Evolutionary conservation across 2,113 vertebrate species (phyloP), one percentile per base, ranked within the genome.

Genomic region (Nestor notabilis): DNA sequence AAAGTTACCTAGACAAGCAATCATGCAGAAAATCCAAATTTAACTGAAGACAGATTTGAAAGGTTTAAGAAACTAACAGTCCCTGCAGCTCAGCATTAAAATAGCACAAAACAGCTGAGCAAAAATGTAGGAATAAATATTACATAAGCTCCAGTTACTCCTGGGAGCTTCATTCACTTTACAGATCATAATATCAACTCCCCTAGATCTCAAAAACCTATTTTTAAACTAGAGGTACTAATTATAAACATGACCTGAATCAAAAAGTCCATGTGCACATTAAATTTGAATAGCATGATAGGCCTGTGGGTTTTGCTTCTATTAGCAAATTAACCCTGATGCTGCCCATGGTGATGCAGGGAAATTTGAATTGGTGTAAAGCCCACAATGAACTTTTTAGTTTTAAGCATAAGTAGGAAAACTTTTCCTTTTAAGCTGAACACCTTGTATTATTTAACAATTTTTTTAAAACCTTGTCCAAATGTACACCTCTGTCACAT

Each of bases 211-310:
- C 53, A 93, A 95, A 94, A 91, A 46, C 21, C 88, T 97, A 96
- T 97, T 97, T 97, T 96, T 96, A 96, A 92, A 93, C 78, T 80
- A 64, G 91, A 94, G 94, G 39, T 39, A 39, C 94, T 97, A 97
- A 97, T 96, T 97, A 95, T 97, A 97, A 97, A 96, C 69, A 70
- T 96, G 89, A 74, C 66, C 85, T 94, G 79, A 82, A 96, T 92
- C 60, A 89, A 94, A 79, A 95, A 84, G 74, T 89, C 90, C 95
- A 94, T 11, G 21, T 97, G 92, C 82, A 90, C 72, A 87, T 97
- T 95, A 95, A 96, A 96, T 95, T 93, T 97, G 65, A 91, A 94
- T 93, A 90, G 86, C 7, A 2, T 91, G 92, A 94, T 71, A 50
- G 72, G 78, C n/a, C 89, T 82, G 8, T 78, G 93, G 81, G 79